A percentile compares a stretch with the other conserved stretches of the same genome.
phyloP scores from a whole-genome alignment of 2,113 vertebrate genomes.

The Silurus meridionalis region DNA sequence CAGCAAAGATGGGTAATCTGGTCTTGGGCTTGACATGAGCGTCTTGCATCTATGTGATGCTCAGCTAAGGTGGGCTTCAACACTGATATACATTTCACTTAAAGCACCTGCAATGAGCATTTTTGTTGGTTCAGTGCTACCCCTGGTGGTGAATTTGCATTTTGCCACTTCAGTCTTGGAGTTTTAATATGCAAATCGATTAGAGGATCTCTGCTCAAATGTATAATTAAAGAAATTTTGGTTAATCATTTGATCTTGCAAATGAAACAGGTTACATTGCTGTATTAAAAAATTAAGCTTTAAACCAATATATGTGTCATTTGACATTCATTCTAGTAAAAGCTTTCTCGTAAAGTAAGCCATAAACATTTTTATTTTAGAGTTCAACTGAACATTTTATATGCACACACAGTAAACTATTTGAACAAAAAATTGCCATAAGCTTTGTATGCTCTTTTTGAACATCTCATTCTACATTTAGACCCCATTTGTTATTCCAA shows the following conservation, averaged over 20 bases:
- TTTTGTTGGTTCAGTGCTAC: slow-evolving; percentile 27
- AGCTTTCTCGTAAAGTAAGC: neutral
- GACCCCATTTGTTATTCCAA: too few relatives aligned
- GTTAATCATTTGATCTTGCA: neutral
- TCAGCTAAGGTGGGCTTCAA: neutral
- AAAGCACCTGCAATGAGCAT: neutral
- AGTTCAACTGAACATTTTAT: neutral
- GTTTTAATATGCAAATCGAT: neutral
- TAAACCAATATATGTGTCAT: neutral
- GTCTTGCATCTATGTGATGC: neutral
- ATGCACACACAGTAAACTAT: too few relatives aligned
- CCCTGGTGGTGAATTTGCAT: neutral
- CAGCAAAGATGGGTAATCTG: neutral
- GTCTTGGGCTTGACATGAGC: neutral
- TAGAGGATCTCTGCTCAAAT: neutral
- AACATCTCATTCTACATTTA: too few relatives aligned
- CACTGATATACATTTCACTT: neutral
- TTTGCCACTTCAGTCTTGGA: neutral
- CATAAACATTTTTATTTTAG: neutral
- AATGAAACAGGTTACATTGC: neutral
- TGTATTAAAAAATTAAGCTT: neutral
- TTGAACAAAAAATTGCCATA: too few relatives aligned
- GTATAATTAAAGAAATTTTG: neutral
- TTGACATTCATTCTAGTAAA: neutral
- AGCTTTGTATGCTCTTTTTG: too few relatives aligned